phyloP scores from a whole-genome alignment of 2,113 vertebrate genomes.

The Albula goreensis region DNA sequence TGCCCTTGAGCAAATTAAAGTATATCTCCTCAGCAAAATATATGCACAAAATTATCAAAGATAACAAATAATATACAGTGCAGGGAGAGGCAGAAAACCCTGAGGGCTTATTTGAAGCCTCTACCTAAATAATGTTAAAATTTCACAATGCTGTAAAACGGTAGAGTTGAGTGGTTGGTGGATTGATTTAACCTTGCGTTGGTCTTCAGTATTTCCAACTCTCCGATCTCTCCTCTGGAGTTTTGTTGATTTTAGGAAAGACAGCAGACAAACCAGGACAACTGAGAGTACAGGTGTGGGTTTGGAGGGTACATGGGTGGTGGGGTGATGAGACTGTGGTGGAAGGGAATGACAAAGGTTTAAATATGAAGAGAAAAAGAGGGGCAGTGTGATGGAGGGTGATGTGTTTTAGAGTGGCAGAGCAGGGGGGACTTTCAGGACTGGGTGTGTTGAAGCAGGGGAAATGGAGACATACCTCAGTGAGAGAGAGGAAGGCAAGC shows the following conservation, averaged over 20 bases:
- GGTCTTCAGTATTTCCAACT: not conserved
- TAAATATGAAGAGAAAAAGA: constrained; percentile 29
- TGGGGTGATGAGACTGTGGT: constrained; percentile 30
- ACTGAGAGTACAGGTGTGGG: not conserved
- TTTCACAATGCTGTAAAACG: no score
- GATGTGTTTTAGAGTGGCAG: not conserved
- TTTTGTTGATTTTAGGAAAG: not conserved
- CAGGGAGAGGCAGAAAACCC: not conserved
- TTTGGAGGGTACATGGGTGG: not conserved
- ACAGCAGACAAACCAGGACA: not conserved
- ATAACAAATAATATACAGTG: no score
- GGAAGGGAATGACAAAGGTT: constrained; percentile 22
- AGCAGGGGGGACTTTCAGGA: constrained; percentile 29
- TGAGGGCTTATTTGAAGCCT: not conserved
- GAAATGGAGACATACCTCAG: constrained; percentile 59
- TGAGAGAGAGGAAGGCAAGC: constrained; percentile 41
- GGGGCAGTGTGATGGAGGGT: constrained; percentile 22
- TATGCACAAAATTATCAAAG: no score
- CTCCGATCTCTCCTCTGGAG: not conserved
- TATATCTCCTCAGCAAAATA: not conserved
- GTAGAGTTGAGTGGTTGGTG: no score
- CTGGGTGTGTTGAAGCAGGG: constrained; percentile 46
- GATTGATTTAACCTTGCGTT: constrained; percentile 8
- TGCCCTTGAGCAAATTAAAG: not conserved
- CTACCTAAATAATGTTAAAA: no score